Base-by-base conservation (phyloP, 2,888 invertebrate genomes). In the Agonopterix subpropinquella region DNA sequence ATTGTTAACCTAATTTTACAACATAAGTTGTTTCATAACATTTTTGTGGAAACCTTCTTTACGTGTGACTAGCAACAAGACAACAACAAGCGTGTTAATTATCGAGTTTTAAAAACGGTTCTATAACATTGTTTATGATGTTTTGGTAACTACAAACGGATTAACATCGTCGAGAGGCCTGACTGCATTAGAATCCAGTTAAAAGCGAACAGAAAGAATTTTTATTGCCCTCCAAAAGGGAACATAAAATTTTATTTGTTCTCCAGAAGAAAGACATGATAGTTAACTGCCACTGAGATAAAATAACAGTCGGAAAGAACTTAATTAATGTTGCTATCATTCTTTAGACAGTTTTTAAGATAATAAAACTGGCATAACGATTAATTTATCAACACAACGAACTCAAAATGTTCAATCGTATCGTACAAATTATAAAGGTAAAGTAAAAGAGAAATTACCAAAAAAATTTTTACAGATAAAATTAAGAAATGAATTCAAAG, bases 231-330 rank as follows among this genome's bases (percentile, higher is more conserved):
- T 69, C 68, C 67, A 69, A 76, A 78, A 72, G 61, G 49, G 70
- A 75, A 13, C 76, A 76, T 80, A 75, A 83, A 79, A 67, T 70
- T 80, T 78, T 77, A 78, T 76, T 28, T 71, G 60, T 72, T 67
- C 69, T 67, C 61, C 53, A 59, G 53, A 63, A 68, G 66, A 73
- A 64, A 64, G 63, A 68, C 70, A 65, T 63, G 62, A 67, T 70
- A 69, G 75, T 73, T 75, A 76, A 77, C 67, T 65, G 62, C 60
- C 65, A 57, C 56, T 57, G 62, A 54, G 53, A 54, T 57, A 63
- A 58, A 64, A 64, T 64, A 61, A 68, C 49, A 48, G 28, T 47
- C 28, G 8, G 18, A 45, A 41, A 36, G 42, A 13, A 5, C 18
- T 42, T 47, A 41, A 42, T 47, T 47, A n/a, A 42, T 46, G 41